These are phyloP conservation scores for Anarsia innoxiella DNA, from an alignment of 2,888 invertebrate species.

Conservation along the genomic window DNA sequence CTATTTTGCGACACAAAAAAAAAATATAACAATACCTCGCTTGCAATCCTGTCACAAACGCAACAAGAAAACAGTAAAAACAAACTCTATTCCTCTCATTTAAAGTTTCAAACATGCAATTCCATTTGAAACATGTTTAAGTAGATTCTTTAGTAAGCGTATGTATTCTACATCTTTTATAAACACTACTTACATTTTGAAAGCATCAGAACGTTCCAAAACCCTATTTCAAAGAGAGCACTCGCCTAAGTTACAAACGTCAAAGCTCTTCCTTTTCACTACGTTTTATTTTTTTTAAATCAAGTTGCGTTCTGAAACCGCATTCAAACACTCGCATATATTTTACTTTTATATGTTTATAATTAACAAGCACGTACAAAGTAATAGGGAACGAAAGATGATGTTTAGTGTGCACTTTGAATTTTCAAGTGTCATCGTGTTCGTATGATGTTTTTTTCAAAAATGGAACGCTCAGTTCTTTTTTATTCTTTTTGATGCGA, in stretches of 20 bases:
- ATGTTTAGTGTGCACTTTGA: slow-evolving; percentile 50
- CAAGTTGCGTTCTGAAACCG: slow-evolving; percentile 35
- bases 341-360: no score
- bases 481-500: background rate
- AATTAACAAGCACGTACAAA: slow-evolving; percentile 45
- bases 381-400: slow-evolving; percentile 37
- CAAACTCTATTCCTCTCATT: no score
- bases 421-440: slow-evolving; percentile 47
- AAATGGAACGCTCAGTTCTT: background rate
- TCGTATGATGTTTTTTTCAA: slow-evolving; percentile 36
- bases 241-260: slow-evolving; percentile 48
- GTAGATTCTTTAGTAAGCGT: no score
- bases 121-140: no score
- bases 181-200: no score
- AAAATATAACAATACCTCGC: no score
- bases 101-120: no score
- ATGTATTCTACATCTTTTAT: no score
- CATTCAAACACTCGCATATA: slow-evolving; percentile 39
- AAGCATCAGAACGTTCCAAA: slow-evolving; percentile 14
- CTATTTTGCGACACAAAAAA: no score
- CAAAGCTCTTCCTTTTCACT: slow-evolving; percentile 70
- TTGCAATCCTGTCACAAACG: no score
- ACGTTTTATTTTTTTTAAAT: slow-evolving; percentile 49
- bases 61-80: no score
- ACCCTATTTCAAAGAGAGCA: slow-evolving; percentile 35